Conservation (phyloP, 2,888 invertebrate genomes). For the Smittia sp. region DNA sequence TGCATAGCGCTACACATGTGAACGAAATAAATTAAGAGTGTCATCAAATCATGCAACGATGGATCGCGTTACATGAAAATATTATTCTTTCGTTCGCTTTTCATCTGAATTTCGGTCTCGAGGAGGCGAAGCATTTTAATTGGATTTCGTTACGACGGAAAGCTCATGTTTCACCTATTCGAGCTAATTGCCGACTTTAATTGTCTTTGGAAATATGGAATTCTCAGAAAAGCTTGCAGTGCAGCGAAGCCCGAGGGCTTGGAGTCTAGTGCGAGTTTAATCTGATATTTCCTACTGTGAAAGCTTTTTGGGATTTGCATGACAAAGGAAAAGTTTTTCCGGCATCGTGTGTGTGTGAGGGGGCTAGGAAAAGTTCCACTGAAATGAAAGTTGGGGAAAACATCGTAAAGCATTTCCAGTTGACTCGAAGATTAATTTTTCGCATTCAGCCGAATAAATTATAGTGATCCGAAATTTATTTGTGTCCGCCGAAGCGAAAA, state of each 20-base stretch:
- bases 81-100: conserved; percentile 9
- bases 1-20: not conserved
- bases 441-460: not conserved
- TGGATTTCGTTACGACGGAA: conserved; percentile 29
- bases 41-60: conserved; percentile 16
- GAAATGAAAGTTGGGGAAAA: not conserved
- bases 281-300: conserved; percentile 7
- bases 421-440: conserved; percentile 16
- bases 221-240: conserved; percentile 16
- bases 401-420: not conserved
- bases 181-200: conserved; percentile 39
- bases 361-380: not conserved
- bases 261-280: not conserved
- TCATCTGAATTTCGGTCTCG: conserved; percentile 24
- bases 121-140: conserved; percentile 21
- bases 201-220: conserved; percentile 15
- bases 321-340: not conserved
- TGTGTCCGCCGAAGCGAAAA: not conserved
- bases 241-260: not conserved
- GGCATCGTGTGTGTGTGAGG: not conserved
- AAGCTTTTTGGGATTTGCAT: not conserved
- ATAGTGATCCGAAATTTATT: not conserved
- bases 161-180: conserved; percentile 15
- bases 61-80: conserved; percentile 13
- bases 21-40: conserved; percentile 29